Conservation (phyloP, 2,797 vertebrate species). For the Amniataba percoides region DNA sequence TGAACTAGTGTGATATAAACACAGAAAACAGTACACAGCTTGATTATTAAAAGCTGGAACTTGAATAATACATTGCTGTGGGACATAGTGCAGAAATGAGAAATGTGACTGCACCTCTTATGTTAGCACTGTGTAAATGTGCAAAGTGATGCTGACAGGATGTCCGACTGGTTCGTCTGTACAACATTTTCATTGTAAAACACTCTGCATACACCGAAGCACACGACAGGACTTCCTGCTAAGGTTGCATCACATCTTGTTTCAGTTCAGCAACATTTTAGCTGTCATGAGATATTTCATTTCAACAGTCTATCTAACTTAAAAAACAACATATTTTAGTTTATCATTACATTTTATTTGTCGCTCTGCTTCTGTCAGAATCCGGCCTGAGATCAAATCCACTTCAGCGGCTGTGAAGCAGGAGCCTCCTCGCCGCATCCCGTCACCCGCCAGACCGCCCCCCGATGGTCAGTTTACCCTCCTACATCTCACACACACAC, state of each 20-base stretch:
- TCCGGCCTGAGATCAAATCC: constrained; percentile 61
- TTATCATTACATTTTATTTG: background rate
- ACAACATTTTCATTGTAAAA: constrained; percentile 1
- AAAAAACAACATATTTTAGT: background rate
- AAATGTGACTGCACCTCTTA: background rate
- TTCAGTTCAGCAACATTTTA: constrained; percentile 15
- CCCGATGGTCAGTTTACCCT: constrained; percentile 74
- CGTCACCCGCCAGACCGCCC: constrained; percentile 65
- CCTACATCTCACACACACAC: background rate
- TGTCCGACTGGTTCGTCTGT: constrained; percentile 40
- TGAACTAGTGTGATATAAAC: background rate
- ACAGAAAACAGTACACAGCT: background rate
- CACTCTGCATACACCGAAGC: constrained; percentile 35
- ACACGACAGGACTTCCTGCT: constrained; percentile 43
- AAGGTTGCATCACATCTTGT: constrained; percentile 19
- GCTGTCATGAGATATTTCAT: background rate
- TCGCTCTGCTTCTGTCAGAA: constrained; percentile 60
- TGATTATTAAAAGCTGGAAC: background rate
- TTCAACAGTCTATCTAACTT: background rate
- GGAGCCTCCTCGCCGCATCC: constrained; percentile 54
- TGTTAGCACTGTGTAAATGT: background rate
- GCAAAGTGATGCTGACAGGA: constrained; percentile 21
- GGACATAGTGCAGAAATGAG: background rate
- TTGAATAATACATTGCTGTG: background rate
- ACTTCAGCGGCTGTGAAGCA: constrained; percentile 59